Percentiles rank a stretch among this genome's conserved stretches.
Conservation (phyloP, 53 echinoderm and acorn worm species). For the Echinarachnius parma region DNA sequence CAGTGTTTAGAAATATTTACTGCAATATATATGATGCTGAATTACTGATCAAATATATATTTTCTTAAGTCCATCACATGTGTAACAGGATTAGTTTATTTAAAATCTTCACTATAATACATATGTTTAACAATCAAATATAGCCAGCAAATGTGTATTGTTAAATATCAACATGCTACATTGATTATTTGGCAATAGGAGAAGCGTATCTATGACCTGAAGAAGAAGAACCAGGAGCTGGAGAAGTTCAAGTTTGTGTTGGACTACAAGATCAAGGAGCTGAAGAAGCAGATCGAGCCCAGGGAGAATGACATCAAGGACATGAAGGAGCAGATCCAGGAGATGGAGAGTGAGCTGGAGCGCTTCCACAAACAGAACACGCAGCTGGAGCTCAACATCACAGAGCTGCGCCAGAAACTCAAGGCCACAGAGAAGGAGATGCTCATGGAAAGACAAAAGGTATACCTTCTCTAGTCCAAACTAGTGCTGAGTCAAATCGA, state of each 20-base stretch:
- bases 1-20: too few species aligned
- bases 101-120: too few species aligned
- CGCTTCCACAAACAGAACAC: slow-evolving; percentile 99
- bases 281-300: slow-evolving; percentile 99
- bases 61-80: too few species aligned
- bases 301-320: slow-evolving; percentile 99
- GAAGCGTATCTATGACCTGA: slow-evolving; percentile 97
- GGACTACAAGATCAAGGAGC: slow-evolving; percentile 99
- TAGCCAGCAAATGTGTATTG: too few species aligned
- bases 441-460: slow-evolving; percentile 97
- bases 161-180: too few species aligned
- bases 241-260: slow-evolving; percentile 99
- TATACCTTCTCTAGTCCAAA: too few species aligned
- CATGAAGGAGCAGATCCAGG: slow-evolving; percentile 99
- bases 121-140: too few species aligned
- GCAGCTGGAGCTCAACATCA: slow-evolving; percentile 93
- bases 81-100: too few species aligned
- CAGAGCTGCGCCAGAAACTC: slow-evolving; percentile 90
- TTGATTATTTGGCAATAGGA: too few species aligned
- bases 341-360: slow-evolving; percentile 99
- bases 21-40: too few species aligned
- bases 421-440: slow-evolving; percentile 99
- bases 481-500: too few species aligned
- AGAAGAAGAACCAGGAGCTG: slow-evolving; percentile 99
- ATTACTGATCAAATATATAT: too few species aligned